Evolutionary conservation across 2,797 vertebrate genomes (phyloP).

Genomic region (Alcedo quadribrachys): DNA sequence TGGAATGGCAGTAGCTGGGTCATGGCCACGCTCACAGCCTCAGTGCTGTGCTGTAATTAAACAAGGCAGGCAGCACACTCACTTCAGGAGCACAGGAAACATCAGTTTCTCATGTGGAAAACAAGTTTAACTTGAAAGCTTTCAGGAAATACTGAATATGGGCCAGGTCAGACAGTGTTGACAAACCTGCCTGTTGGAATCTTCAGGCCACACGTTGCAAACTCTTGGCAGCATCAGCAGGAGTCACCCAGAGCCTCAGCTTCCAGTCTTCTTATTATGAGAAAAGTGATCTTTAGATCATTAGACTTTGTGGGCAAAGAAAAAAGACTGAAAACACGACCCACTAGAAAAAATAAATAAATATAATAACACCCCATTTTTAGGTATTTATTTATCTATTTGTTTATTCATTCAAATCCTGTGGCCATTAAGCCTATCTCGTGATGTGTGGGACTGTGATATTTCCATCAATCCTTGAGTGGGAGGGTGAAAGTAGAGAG

Average conservation of each 20-base stretch:
- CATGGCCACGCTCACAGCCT: not conserved
- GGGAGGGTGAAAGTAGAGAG: not conserved
- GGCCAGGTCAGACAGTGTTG: not conserved
- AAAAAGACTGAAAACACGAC: not conserved
- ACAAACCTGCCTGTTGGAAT: not conserved
- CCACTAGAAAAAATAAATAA: not conserved
- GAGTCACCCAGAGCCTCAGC: not conserved
- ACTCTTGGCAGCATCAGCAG: not conserved
- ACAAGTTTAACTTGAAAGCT: slow-evolving; percentile 20
- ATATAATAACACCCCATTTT: not conserved
- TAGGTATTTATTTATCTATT: not conserved
- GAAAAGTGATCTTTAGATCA: not conserved
- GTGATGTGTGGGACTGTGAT: not conserved
- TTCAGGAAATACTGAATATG: not conserved
- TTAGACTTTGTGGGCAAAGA: not conserved
- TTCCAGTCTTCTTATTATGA: not conserved
- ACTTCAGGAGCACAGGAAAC: slow-evolving; percentile 18
- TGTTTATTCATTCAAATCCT: not conserved
- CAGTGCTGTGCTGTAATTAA: not conserved
- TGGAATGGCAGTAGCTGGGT: not conserved
- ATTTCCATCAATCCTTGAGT: not conserved
- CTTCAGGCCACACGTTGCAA: not conserved
- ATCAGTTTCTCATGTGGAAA: slow-evolving; percentile 10
- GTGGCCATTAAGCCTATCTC: not conserved
- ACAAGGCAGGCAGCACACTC: not conserved